Conservation (phyloP, 2,888 invertebrate genomes). For the Macrosoma leucophasiata region DNA sequence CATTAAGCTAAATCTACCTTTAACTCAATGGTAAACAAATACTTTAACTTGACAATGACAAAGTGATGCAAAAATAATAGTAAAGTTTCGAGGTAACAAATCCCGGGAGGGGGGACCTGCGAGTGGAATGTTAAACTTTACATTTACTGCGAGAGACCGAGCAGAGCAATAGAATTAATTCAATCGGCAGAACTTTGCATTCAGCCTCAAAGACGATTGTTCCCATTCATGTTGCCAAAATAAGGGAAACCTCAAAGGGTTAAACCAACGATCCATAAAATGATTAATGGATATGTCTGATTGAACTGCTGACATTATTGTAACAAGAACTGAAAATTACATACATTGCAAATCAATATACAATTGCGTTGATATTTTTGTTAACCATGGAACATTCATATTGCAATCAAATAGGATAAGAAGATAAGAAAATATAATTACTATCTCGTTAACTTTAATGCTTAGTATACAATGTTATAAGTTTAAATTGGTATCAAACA, state of each 20-base stretch:
- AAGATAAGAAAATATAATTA: neutral
- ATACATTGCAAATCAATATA: neutral
- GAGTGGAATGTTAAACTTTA: constrained; percentile 56
- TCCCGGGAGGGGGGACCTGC: constrained; percentile 37
- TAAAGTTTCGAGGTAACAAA: constrained; percentile 39
- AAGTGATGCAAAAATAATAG: too few relatives aligned
- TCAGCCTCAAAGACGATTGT: constrained; percentile 61
- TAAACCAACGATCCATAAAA: constrained; percentile 43
- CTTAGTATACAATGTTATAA: neutral
- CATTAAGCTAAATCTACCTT: too few relatives aligned
- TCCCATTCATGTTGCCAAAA: constrained; percentile 52
- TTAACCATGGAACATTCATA: neutral
- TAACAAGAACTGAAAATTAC: neutral
- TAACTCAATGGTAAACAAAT: constrained; percentile 25
- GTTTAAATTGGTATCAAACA: constrained; percentile 2
- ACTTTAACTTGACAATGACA: too few relatives aligned
- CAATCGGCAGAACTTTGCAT: constrained; percentile 65
- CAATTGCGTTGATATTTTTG: neutral
- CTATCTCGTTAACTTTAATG: neutral
- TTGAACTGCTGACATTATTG: constrained; percentile 1
- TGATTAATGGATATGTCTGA: constrained; percentile 44
- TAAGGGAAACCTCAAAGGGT: constrained; percentile 56
- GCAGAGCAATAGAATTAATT: constrained; percentile 71
- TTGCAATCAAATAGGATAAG: too few relatives aligned
- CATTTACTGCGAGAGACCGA: constrained; percentile 57